These are phyloP conservation scores for Rousettus leschenaultii DNA, from an alignment of 2,113 vertebrate species.

Conservation along the genomic window DNA sequence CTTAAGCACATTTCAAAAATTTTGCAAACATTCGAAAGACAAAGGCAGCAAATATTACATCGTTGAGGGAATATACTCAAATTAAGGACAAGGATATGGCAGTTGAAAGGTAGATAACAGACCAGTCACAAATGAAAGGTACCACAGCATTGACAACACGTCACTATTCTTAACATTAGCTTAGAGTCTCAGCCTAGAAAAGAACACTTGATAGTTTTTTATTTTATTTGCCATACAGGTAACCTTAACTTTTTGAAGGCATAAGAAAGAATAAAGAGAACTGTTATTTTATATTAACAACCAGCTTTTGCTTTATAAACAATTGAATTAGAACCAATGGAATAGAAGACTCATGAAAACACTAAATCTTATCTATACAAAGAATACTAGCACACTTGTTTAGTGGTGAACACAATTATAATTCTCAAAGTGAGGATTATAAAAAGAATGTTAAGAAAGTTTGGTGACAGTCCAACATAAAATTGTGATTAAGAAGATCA, in stretches of 20 bases:
- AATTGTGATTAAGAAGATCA: not conserved
- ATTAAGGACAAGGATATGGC: not conserved
- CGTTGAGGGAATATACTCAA: not conserved
- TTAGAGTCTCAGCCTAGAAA: not conserved
- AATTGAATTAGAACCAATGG: not conserved
- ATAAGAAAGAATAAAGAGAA: not conserved
- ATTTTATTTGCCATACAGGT: not conserved
- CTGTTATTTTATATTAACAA: not conserved
- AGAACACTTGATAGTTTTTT: not conserved
- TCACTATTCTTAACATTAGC: not conserved
- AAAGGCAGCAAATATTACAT: not conserved
- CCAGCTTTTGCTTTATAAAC: not conserved
- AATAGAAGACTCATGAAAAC: not conserved
- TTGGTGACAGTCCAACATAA: not conserved
- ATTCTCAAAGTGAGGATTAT: not conserved
- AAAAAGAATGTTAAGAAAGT: not conserved
- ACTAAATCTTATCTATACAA: not conserved
- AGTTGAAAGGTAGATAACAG: not conserved
- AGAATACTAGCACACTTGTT: not conserved
- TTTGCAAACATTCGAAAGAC: not conserved
- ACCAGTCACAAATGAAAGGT: not conserved
- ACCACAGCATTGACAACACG: accelerated
- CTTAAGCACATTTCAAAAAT: not conserved
- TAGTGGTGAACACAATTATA: not conserved
- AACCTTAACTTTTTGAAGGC: not conserved